These are phyloP conservation scores for Pinna nobilis DNA, from an alignment of 1,140 invertebrate species.

Conservation along the genomic window DNA sequence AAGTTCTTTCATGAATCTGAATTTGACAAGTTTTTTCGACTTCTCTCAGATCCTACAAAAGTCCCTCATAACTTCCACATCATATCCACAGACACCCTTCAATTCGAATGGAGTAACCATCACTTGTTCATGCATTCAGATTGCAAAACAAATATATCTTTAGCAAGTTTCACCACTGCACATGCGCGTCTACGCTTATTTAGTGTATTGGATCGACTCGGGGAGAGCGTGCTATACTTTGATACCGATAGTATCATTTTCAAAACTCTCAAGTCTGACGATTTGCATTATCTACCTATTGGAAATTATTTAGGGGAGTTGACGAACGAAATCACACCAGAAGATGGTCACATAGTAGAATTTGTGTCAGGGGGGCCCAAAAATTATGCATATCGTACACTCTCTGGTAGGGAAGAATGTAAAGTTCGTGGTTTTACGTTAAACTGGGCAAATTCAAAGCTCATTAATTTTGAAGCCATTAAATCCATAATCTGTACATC, in stretches of 20 bases:
- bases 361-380: conserved; percentile 50
- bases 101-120: conserved; percentile 29
- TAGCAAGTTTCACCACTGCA: conserved; percentile 71
- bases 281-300: conserved; percentile 20
- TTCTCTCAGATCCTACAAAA: conserved; percentile 54
- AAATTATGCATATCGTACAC: conserved; percentile 46
- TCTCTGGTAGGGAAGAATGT: conserved; percentile 22
- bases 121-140: conserved; percentile 9
- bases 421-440: conserved; percentile 49
- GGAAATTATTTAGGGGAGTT: conserved; percentile 20
- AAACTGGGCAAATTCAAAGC: conserved; percentile 17
- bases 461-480: conserved; percentile 32
- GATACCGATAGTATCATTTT: conserved; percentile 70
- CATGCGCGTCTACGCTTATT: conserved; percentile 73
- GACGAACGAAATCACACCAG: conserved; percentile 24
- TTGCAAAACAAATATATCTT: conserved; percentile 66
- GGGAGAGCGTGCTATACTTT: conserved; percentile 67
- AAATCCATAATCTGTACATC: conserved; percentile 26
- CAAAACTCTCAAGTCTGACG: conserved; percentile 9
- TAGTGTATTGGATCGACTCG: conserved; percentile 63
- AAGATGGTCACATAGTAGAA: conserved; percentile 39
- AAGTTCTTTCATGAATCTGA: conserved; percentile 39
- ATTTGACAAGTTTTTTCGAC: conserved; percentile 52
- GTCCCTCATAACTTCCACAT: conserved; percentile 37
- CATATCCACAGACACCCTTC: conserved; percentile 33